Percentiles rank a stretch among this genome's conserved stretches.
phyloP scores from a whole-genome alignment of 2,888 invertebrate species.

The Melinaea menophilus region DNA sequence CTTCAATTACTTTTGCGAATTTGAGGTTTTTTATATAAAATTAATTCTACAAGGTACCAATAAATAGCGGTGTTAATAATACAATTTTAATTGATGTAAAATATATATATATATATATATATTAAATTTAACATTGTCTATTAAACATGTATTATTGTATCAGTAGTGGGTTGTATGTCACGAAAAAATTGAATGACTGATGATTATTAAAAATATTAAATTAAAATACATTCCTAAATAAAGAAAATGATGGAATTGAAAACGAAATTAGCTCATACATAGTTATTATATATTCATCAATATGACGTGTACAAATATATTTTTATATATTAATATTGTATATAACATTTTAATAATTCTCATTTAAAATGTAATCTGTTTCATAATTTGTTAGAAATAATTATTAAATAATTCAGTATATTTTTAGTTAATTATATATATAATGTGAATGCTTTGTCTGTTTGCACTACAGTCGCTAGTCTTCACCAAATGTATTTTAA shows the following conservation, averaged over 20 bases:
- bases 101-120: too few species aligned
- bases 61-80: too few species aligned
- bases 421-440: background rate
- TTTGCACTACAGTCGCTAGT: constrained; percentile 35
- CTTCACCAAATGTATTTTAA: constrained; percentile 47
- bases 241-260: constrained; percentile 21
- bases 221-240: constrained; percentile 13
- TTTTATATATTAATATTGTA: constrained; percentile 5
- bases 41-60: too few species aligned
- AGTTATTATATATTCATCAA: background rate
- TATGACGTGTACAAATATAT: background rate
- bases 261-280: background rate
- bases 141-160: too few species aligned
- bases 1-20: too few species aligned
- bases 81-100: too few species aligned
- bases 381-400: constrained; percentile 2
- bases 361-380: background rate
- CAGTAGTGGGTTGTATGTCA: too few species aligned
- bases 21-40: too few species aligned
- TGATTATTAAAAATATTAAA: too few species aligned
- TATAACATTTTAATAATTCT: background rate
- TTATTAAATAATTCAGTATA: background rate
- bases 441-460: constrained; percentile 6
- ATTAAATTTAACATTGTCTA: too few species aligned
- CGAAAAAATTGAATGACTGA: too few species aligned